Conservation (phyloP, 2,113 vertebrate genomes). For the Thamnaconus septentrionalis region DNA sequence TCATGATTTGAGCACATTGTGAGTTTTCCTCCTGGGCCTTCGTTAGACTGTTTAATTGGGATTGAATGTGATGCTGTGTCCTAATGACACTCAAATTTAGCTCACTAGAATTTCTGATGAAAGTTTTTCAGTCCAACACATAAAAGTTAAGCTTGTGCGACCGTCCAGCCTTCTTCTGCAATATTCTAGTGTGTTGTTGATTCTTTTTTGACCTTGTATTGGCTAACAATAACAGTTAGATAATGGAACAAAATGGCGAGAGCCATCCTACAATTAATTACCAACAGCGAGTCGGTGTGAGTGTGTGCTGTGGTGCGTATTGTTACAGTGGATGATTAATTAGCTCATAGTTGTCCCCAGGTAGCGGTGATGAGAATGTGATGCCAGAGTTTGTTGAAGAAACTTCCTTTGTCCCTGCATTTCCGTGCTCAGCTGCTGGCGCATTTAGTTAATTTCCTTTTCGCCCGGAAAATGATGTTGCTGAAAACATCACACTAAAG, state of each 20-base stretch:
- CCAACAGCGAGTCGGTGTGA: conserved; percentile 2
- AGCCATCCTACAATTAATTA: conserved; percentile 32
- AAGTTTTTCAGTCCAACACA: too few species aligned
- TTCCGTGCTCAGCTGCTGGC: conserved; percentile 38
- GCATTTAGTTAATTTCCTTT: conserved; percentile 50
- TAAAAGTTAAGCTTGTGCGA: too few species aligned
- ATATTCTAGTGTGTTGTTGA: too few species aligned
- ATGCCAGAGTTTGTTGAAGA: conserved; percentile 24
- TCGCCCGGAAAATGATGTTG: conserved; percentile 24
- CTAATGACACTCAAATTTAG: conserved; percentile 12
- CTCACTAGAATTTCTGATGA: too few species aligned
- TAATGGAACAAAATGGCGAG: conserved; percentile 8
- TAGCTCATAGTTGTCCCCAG: conserved; percentile 43
- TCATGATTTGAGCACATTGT: neutral
- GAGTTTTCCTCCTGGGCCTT: neutral
- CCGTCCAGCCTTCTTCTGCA: too few species aligned
- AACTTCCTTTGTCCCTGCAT: conserved; percentile 23
- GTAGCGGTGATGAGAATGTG: conserved; percentile 28
- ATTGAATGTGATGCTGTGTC: too few species aligned
- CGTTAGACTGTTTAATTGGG: neutral
- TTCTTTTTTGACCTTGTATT: too few species aligned
- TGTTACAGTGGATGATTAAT: conserved; percentile 52
- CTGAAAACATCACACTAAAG: conserved; percentile 7
- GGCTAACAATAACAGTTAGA: conserved; percentile 5
- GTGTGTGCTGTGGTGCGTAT: conserved; percentile 27